phyloP scores from a whole-genome alignment of 2,888 invertebrate species.

The Volucella inflata region DNA sequence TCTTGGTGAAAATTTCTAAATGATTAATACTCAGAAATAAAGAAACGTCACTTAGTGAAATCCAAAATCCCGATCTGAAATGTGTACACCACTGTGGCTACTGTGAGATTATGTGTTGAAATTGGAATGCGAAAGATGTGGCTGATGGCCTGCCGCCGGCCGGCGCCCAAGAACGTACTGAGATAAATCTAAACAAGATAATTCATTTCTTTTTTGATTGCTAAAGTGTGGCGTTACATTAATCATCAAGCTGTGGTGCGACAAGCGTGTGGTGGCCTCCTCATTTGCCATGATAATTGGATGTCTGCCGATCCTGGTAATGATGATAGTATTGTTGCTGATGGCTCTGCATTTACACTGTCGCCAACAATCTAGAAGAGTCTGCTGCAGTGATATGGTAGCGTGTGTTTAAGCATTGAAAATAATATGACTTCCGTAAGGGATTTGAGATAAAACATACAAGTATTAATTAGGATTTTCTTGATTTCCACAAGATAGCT shows the following conservation, averaged over 20 bases:
- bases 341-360: constrained; percentile 53
- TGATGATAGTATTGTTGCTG: constrained; percentile 55
- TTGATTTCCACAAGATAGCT: too few relatives aligned
- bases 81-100: constrained; percentile 41
- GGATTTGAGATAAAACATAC: constrained; percentile 29
- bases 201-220: constrained; percentile 68
- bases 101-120: constrained; percentile 49
- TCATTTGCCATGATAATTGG: constrained; percentile 62
- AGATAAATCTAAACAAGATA: constrained; percentile 75
- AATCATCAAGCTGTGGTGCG: constrained; percentile 48
- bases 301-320: constrained; percentile 60
- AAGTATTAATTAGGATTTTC: too few relatives aligned
- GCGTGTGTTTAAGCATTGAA: constrained; percentile 44
- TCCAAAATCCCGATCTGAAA: constrained; percentile 35
- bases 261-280: constrained; percentile 24
- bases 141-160: constrained; percentile 39
- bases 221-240: constrained; percentile 68
- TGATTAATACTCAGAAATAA: constrained; percentile 71
- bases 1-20: constrained; percentile 65
- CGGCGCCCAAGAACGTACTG: constrained; percentile 59
- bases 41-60: constrained; percentile 69
- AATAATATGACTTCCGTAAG: constrained; percentile 64
- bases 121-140: constrained; percentile 70
- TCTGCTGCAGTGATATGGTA: constrained; percentile 40
- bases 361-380: constrained; percentile 36